Evolutionary conservation across 1,140 invertebrate genomes (phyloP).

Genomic region (Drosophila varians): DNA sequence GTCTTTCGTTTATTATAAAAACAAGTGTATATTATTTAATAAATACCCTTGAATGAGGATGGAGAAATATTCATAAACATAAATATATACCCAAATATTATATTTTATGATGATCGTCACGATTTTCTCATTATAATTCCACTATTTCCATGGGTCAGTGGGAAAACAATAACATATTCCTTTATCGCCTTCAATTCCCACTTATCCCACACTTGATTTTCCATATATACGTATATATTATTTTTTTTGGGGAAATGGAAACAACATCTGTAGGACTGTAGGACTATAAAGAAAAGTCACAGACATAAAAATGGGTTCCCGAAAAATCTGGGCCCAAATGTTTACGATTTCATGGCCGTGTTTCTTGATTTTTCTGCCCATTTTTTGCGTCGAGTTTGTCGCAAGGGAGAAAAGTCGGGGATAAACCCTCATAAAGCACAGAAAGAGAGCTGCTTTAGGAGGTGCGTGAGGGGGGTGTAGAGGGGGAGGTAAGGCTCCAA

Average conservation of each 20-base stretch:
- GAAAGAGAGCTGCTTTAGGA: too few relatives aligned
- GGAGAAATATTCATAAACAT: background rate
- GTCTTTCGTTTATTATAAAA: too few relatives aligned
- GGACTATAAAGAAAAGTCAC: constrained; percentile 40
- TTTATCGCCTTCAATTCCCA: constrained; percentile 11
- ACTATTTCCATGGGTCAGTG: background rate
- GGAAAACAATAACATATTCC: background rate
- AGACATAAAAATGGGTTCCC: constrained; percentile 23
- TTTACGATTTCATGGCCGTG: constrained; percentile 66
- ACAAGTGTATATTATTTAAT: too few relatives aligned
- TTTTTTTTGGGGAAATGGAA: background rate
- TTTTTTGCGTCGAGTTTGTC: constrained; percentile 2
- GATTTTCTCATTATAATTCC: background rate
- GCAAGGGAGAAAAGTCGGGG: constrained; percentile 22
- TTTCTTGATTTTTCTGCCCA: constrained; percentile 14
- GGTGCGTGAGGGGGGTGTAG: too few relatives aligned
- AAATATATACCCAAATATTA: background rate
- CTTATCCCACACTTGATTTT: constrained; percentile 19
- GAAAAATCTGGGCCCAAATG: constrained; percentile 55
- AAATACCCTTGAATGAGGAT: too few relatives aligned
- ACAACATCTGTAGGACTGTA: constrained; percentile 24
- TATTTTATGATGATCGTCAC: background rate
- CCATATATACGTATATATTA: background rate
- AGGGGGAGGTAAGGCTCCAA: too few relatives aligned
- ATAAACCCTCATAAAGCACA: constrained; percentile 68